Percentiles rank a stretch among this genome's conserved stretches.
phyloP scores from a whole-genome alignment of 1,140 invertebrate species.

The Drosophila persimilis region DNA sequence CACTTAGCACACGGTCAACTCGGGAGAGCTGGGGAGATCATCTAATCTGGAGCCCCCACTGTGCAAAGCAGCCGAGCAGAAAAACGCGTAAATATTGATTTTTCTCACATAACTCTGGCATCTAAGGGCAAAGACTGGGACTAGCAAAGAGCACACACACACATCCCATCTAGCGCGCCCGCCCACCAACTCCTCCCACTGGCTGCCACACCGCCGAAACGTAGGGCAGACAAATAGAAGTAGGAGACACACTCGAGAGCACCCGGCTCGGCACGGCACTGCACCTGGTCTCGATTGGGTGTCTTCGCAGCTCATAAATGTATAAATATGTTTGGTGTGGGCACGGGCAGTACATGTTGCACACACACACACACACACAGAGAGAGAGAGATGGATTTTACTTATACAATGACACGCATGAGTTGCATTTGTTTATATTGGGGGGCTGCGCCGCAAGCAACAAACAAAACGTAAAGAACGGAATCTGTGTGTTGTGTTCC shows the following conservation, averaged over 20 bases:
- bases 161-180: constrained; percentile 21
- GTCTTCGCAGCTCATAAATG: constrained; percentile 63
- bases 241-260: constrained; percentile 19
- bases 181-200: neutral
- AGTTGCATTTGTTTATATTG: constrained; percentile 72
- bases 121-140: neutral
- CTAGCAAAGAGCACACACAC: constrained; percentile 21
- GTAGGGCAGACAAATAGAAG: no score
- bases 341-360: constrained; percentile 34
- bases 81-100: constrained; percentile 70
- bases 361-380: constrained; percentile 16
- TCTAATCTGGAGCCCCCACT: constrained; percentile 23
- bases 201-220: neutral
- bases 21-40: neutral
- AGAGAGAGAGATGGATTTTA: neutral
- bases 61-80: constrained; percentile 3
- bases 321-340: constrained; percentile 10
- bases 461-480: constrained; percentile 43
- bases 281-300: constrained; percentile 22
- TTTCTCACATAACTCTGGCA: constrained; percentile 51
- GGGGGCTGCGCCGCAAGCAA: constrained; percentile 28
- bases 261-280: constrained; percentile 45
- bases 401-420: constrained; percentile 58
- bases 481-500: constrained; percentile 12
- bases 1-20: constrained; percentile 16